Evolutionary conservation across 2,113 vertebrate genomes (phyloP), one percentile per base, ranked within the genome.

Genomic region (Phyllopteryx taeniolatus): DNA sequence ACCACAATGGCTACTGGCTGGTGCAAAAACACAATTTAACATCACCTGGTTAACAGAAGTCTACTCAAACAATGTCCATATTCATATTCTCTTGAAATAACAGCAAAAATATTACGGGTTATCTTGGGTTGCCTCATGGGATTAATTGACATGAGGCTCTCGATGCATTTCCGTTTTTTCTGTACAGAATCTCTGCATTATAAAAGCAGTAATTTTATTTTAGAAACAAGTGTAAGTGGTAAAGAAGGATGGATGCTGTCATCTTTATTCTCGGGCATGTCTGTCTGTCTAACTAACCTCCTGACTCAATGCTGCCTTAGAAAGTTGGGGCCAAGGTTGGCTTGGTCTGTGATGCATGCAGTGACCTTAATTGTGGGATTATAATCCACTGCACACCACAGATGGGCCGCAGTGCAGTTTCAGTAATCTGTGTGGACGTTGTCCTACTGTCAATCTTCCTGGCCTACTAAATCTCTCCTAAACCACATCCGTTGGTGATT

Each of bases 401-500:
- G 72, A 79, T 84, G 83, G 63, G 44, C 77, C 75, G 70, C 64
- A 74, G 63, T 69, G 61, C 77, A 77, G 75, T 71, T 74, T 78
- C 86, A 83, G 74, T 81, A 81, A 86, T 82, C 84, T 83, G 79
- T 22, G 78, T 81, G 76, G 83, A 79, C 6, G 74, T 71, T 42
- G 80, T 77, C 73, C 76, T 78, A 75, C 73, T 57, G 6, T 62
- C 60, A 15, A 20, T 72, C 78, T 53, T 61, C 59, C 71, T 22
- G 68, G 39, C 76, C 69, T 69, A 31, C 65, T 47, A 17, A 79
- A 81, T 68, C 78, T 82, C 70, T 77, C 56, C 68, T 47, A 31
- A 78, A 86, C 80, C 79, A 79, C 78, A 84, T 83, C 56, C 56
- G 61, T 75, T 59, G 3, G 27, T 15, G 47, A 59, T 77, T 35